Percentiles rank a stretch among this genome's conserved stretches.
phyloP scores from a whole-genome alignment of 2,113 vertebrate genomes.

The Cettia cetti region DNA sequence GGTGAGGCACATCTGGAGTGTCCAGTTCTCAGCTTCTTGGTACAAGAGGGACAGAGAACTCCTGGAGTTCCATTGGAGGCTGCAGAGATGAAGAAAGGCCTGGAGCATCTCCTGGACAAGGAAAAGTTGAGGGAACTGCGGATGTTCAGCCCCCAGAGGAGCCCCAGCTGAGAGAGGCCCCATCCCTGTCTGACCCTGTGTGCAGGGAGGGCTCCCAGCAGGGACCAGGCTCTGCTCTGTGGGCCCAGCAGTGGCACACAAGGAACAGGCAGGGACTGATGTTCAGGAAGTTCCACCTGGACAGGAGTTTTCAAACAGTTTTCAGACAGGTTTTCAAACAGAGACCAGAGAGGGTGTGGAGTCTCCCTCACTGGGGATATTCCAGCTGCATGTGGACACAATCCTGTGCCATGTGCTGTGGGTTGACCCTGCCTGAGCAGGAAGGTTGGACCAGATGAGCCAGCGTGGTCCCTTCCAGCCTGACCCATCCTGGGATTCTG shows the following conservation, averaged over 20 bases:
- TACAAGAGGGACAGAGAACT: not conserved
- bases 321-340: not conserved
- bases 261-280: not conserved
- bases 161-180: not conserved
- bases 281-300: not conserved
- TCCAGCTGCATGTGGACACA: not conserved
- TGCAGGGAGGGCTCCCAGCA: not conserved
- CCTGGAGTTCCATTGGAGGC: not conserved
- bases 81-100: not conserved
- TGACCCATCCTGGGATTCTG: not conserved
- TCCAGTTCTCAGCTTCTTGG: not conserved
- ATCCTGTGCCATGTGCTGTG: not conserved
- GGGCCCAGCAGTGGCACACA: not conserved
- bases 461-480: not conserved
- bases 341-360: not conserved
- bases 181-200: not conserved
- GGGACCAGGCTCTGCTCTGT: not conserved
- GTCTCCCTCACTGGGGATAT: not conserved
- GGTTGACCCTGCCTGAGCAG: not conserved
- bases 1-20: not conserved
- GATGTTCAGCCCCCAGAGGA: not conserved
- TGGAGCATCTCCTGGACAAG: fast-evolving
- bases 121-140: not conserved
- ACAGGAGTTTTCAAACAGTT: not conserved
- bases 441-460: too few species aligned